Percentiles rank a stretch among this genome's conserved stretches.
phyloP scores from a whole-genome alignment of 2,797 vertebrate genomes.

The Pipistrellus pipistrellus region DNA sequence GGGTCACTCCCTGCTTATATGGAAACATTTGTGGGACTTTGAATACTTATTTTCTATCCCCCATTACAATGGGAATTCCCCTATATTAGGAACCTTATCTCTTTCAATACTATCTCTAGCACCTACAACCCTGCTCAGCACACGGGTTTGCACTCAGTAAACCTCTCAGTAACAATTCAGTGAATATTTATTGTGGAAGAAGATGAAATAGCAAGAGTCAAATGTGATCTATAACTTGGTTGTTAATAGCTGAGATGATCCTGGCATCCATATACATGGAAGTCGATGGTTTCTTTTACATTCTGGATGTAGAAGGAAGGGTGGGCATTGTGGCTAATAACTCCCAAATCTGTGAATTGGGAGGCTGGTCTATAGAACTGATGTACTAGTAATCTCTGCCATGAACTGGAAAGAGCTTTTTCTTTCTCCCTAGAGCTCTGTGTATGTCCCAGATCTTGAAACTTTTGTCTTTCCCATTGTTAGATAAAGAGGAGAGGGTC shows the following conservation, averaged over 20 bases:
- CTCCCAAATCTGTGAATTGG: neutral
- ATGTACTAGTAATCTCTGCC: neutral
- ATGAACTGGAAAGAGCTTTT: neutral
- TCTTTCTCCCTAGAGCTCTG: neutral
- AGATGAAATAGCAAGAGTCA: conserved; percentile 10
- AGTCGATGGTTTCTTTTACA: neutral
- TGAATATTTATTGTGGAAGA: neutral
- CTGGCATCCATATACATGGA: neutral
- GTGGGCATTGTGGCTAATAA: neutral
- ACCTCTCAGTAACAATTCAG: neutral
- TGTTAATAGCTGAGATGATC: neutral
- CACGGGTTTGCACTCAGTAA: neutral
- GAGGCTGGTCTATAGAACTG: neutral
- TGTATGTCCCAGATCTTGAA: neutral
- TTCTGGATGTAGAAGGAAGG: neutral
- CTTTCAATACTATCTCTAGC: neutral
- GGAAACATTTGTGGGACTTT: neutral
- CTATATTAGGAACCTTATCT: neutral
- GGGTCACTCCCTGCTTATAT: neutral
- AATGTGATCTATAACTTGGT: neutral
- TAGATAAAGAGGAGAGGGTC: neutral
- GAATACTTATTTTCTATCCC: neutral
- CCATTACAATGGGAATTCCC: neutral
- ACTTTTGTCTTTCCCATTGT: neutral
- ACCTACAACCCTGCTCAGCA: neutral